Base-by-base conservation (phyloP, 1,140 invertebrate species). In the Saccostrea cuccullata region DNA sequence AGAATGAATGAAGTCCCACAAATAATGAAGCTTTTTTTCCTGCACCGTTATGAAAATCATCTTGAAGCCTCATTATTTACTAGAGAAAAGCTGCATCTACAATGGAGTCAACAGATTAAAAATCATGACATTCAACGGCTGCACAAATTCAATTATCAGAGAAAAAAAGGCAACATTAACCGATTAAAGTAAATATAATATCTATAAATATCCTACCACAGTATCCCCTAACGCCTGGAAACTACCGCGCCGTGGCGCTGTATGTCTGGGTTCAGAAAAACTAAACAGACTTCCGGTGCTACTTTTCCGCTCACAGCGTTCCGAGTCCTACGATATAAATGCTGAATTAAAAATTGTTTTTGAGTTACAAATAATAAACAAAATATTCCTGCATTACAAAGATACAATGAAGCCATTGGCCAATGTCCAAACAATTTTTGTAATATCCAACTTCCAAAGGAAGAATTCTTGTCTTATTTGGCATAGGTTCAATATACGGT, bases 151-250 rank as follows among this genome's bases (percentile, higher is more conserved):
- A 47, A 47, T 47, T 47, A 47, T 47, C n/a, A n/a, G n/a, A n/a
- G n/a, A n/a, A 47, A 47, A 47, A 47, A 47, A 47, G 5, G 47
- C 47, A 47, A 47, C 9, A 47, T 47, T 36, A 36, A 36, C 30
- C 30, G 30, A 36, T 36, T 47, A 47, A 47, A 47, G 47, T 47
- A 47, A 47, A 47, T 47, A 47, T 47, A 47, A 47, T 47, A 47
- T 47, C 5, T 47, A 9, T 26, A 13, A 11, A 17, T 11, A 26
- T 17, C 70, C 13, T 90, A 93, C 93, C 89, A 93, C 91, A 86
- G 91, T 93, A 86, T 93, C 93, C 6, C 93, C 93, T 26, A 93
- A 90, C 26, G 92, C 91, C 87, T 93, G 93, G 84, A 93, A 93
- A 86, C 93, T 93, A n/a, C 92, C 92, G 73, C 93, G 83, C 60